A percentile compares a stretch with the other conserved stretches of the same genome.
phyloP scores from a whole-genome alignment of 2,888 invertebrate genomes.

The Spicauda simplicius region DNA sequence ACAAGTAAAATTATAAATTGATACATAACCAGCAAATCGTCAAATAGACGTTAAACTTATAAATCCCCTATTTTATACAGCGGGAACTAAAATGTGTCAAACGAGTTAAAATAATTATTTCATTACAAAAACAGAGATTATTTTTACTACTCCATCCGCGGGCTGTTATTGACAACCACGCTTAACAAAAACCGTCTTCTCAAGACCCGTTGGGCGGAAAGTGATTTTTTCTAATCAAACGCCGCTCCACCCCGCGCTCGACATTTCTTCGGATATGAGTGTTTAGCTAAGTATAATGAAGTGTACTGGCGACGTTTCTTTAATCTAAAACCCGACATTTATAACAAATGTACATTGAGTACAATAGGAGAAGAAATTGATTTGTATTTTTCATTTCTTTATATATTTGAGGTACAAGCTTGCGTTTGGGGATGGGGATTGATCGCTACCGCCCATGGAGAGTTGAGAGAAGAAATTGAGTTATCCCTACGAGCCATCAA shows the following conservation, averaged over 20 bases:
- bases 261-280: background rate
- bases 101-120: constrained; percentile 8
- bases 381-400: too few species aligned
- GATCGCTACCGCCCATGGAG: too few species aligned
- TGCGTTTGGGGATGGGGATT: too few species aligned
- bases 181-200: constrained; percentile 15
- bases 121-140: constrained; percentile 2
- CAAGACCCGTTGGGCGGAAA: constrained; percentile 10
- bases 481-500: too few species aligned
- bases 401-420: too few species aligned
- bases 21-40: too few species aligned
- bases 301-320: background rate
- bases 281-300: constrained; percentile 6
- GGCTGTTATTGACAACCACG: constrained; percentile 26
- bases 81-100: background rate
- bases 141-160: background rate
- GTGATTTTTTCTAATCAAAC: constrained; percentile 21
- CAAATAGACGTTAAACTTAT: too few species aligned
- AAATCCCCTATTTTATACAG: too few species aligned
- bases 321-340: background rate
- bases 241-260: background rate
- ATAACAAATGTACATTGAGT: background rate
- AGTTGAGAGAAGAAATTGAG: too few species aligned
- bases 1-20: too few species aligned
- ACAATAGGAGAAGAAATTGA: too few species aligned